Evolutionary conservation across 2,888 invertebrate genomes (phyloP), one percentile per base, ranked within the genome.

Genomic region (Chalcis sispes): DNA sequence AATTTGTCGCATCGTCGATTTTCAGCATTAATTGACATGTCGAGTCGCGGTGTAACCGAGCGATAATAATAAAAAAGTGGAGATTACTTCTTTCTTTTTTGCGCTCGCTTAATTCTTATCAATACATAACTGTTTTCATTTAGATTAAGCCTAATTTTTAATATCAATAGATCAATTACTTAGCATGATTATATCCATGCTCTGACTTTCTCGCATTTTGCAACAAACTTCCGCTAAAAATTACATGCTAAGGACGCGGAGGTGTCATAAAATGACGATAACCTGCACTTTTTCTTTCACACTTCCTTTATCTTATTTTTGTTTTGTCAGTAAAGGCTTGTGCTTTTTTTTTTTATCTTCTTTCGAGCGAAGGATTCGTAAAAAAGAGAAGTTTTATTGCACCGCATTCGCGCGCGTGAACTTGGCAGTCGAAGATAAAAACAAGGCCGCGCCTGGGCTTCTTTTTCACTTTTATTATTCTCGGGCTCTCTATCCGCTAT

Each of bases 61-160:
- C 32, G 20, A 23, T 62, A 61, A 36, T 29, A 48, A 70, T 75
- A 69, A 75, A 75, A 69, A 78, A 42, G 77, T 79, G 77, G 76
- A 76, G 77, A 79, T 78, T 79, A 72, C 73, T 74, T 76, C 32
- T 52, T 66, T 67, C 25, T n/a, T 32, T 62, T 69, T 18, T 69
- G 64, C 62, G 20, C 36, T 66, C 52, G 58, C 72, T 67, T 76
- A 67, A 72, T 65, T 42, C 75, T 72, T 72, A 79, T 75, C 66
- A 77, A 54, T 79, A 72, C 20, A 72, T 73, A 75, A 79, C 52
- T 46, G 54, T 72, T 59, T 67, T 66, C 5, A 40, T 67, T 62
- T 72, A 78, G 48, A 72, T 79, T 80, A 77, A 80, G 78, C 79
- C 78, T 81, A 81, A 80, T 79, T 77, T 79, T 77, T 74, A 40